Base-by-base conservation (phyloP, 2,113 vertebrate species). In the Glareola pratincola region DNA sequence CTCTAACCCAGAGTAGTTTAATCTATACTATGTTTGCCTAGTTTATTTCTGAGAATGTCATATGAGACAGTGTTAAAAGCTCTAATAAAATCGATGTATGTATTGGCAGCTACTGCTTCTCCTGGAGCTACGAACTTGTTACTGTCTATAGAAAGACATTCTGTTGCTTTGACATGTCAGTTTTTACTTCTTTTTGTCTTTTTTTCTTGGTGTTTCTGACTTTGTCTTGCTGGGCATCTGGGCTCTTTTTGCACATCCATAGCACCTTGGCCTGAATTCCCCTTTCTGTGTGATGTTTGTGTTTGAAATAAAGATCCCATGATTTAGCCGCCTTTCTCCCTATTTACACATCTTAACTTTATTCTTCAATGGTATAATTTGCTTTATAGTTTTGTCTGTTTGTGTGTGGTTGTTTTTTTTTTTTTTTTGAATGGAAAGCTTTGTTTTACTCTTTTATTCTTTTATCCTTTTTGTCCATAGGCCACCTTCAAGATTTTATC, bases 41-140 rank as follows among this genome's bases (percentile, higher is more conserved):
- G 68, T 90, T 97, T 94, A 72, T 92, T 97, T 96, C 86, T 84
- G 73, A 74, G 73, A 85, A 81, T 29, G 96, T 95, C 86, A 96
- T 92, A 69, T 48, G 93, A 96, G 96, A 92, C 91, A 51, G 96
- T 94, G 96, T 92, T 92, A 96, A 97, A 94, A 96, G 84, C 94
- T 41, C 91, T 72, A 92, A 94, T 96, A 96, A 97, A 96, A 81
- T 56, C 34, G 0, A 2, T 87, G 94, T 96, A 74, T 94, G 47
- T 6, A 22, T 91, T 92, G 96, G 96, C 96, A 96, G 68, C 93
- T 89, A n/a, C 79, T n/a, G 63, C 86, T 91, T 47, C 73, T 90
- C 48, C 78, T 67, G 76, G 3, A 78, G 73, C 91, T 94, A 89
- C 93, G 95, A 92, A 54, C 64, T 75, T 5, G 1, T 94, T 89